phyloP scores from a whole-genome alignment of 2,888 invertebrate genomes.

The Ceraclea dissimilis region DNA sequence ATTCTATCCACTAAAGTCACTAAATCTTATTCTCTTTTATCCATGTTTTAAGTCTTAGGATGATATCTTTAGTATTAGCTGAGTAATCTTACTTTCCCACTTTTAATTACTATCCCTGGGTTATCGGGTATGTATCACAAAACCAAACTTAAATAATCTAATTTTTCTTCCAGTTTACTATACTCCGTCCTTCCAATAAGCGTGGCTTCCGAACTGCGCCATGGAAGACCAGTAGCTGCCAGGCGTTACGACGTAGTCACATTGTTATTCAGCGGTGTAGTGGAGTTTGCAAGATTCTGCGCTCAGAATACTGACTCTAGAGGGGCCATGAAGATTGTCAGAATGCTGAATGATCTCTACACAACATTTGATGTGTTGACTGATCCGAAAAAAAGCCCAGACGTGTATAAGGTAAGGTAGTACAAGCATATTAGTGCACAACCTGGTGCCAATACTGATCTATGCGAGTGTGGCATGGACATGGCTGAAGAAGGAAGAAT shows the following conservation, averaged over 20 bases:
- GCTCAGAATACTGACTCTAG: slow-evolving; percentile 83
- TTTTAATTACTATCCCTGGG: too few species aligned
- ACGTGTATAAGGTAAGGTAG: slow-evolving; percentile 84
- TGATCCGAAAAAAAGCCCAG: slow-evolving; percentile 85
- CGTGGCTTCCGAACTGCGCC: slow-evolving; percentile 91
- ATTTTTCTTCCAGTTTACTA: slow-evolving; percentile 57
- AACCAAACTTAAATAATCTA: not conserved
- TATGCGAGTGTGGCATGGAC: too few species aligned
- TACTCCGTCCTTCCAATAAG: slow-evolving; percentile 92
- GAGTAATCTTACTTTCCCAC: too few species aligned
- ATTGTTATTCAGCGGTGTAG: slow-evolving; percentile 87
- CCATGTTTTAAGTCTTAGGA: too few species aligned
- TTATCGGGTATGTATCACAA: not conserved
- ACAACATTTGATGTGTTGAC: slow-evolving; percentile 91
- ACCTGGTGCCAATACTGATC: too few species aligned
- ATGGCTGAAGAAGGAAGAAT: too few species aligned
- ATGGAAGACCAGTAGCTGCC: slow-evolving; percentile 85
- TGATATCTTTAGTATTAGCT: too few species aligned
- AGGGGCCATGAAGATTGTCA: slow-evolving; percentile 93
- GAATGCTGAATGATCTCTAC: slow-evolving; percentile 87
- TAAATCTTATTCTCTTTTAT: too few species aligned
- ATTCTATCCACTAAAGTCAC: too few species aligned
- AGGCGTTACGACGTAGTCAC: slow-evolving; percentile 84
- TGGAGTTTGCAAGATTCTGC: slow-evolving; percentile 87
- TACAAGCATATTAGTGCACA: too few species aligned